Evolutionary conservation across 2,888 invertebrate species (phyloP).

Genomic region (Diploptera punctata): DNA sequence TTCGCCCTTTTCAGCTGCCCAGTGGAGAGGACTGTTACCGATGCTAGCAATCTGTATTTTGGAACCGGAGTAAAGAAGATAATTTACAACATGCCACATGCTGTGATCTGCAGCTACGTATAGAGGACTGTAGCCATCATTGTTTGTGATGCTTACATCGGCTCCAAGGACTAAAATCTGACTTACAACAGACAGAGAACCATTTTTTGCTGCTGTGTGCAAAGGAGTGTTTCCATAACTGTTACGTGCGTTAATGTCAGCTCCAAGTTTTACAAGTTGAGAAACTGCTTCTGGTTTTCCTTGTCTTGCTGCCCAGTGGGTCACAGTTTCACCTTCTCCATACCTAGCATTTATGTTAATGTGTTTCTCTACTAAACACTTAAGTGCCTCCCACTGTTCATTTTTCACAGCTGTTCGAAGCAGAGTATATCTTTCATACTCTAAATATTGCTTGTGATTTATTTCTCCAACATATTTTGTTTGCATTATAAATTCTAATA

Average conservation of each 20-base stretch:
- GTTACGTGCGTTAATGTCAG: background rate
- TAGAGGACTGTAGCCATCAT: background rate
- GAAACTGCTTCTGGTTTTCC: background rate
- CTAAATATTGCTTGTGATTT: background rate
- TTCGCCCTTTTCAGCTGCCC: background rate
- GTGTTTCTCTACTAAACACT: background rate
- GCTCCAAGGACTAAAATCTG: background rate
- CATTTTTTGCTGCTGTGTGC: background rate
- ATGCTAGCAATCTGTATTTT: background rate
- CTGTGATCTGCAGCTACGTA: background rate
- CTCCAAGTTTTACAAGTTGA: background rate
- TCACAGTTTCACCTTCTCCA: background rate
- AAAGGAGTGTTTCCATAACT: background rate
- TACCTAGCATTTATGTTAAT: background rate
- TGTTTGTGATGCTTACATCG: background rate
- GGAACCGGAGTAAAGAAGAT: background rate
- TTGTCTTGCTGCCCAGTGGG: constrained; percentile 3
- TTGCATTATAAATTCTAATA: background rate
- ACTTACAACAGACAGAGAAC: background rate
- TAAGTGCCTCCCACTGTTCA: background rate
- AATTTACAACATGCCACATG: background rate
- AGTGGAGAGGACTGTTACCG: background rate
- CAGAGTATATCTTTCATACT: background rate
- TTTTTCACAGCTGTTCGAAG: background rate
- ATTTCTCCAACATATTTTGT: background rate